phyloP scores from a whole-genome alignment of 1,140 invertebrate species.

The Caerostris darwini region DNA sequence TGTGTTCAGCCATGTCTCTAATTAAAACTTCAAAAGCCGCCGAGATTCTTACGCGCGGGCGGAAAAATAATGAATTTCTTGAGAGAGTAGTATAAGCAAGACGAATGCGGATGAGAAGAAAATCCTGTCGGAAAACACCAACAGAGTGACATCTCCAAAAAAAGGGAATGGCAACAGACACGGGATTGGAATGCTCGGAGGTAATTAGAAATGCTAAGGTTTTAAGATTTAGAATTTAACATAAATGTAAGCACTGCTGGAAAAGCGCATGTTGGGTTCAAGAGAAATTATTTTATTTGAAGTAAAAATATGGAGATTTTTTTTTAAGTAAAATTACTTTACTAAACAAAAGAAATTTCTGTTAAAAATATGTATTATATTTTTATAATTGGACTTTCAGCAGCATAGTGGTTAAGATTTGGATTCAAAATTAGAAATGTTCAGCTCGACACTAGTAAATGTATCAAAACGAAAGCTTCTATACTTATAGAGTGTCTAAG shows the following conservation, averaged over 20 bases:
- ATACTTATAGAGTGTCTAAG: no score
- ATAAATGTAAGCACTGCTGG: not conserved
- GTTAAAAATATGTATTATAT: no score
- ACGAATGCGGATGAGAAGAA: not conserved
- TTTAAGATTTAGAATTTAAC: not conserved
- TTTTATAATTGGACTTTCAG: no score
- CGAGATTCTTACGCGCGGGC: not conserved
- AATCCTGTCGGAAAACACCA: not conserved
- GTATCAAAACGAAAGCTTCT: no score
- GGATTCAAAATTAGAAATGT: no score
- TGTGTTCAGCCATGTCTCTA: not conserved
- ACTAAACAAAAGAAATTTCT: no score
- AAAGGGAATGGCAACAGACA: not conserved
- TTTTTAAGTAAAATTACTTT: no score
- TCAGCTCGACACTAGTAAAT: no score
- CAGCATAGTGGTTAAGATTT: no score
- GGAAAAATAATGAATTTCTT: constrained; percentile 15
- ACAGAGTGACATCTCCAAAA: not conserved
- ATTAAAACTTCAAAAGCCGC: constrained; percentile 39
- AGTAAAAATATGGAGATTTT: no score
- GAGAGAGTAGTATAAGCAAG: not conserved
- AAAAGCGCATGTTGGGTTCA: no score
- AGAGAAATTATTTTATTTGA: not conserved
- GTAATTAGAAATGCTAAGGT: not conserved
- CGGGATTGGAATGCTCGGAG: not conserved